Evolutionary conservation across 1,140 invertebrate species (phyloP).

Genomic region (Aphelinus atriplicis): DNA sequence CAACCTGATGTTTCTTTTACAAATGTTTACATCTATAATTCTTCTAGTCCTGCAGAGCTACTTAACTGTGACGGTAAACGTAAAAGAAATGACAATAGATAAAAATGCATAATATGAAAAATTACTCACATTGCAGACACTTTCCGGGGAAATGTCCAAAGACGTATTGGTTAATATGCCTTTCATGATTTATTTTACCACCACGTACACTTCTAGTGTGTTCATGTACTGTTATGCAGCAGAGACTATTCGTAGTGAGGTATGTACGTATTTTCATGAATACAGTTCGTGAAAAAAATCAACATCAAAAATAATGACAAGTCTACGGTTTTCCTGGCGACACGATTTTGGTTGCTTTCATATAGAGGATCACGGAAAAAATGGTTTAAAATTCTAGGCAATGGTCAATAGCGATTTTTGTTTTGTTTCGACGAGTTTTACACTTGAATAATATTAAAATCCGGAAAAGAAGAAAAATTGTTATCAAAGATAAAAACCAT

Average conservation of each 20-base stretch:
- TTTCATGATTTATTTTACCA: slow-evolving; percentile 18
- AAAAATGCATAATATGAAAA: no score
- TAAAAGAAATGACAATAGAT: no score
- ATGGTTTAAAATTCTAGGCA: no score
- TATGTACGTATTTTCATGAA: neutral
- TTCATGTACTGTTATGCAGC: slow-evolving; percentile 27
- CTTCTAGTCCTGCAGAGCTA: slow-evolving; percentile 65
- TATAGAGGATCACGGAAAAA: no score
- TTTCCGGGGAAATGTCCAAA: neutral
- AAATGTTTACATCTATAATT: slow-evolving; percentile 61
- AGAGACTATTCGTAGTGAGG: slow-evolving; percentile 16
- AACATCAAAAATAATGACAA: no score
- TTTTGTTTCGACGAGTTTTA: no score
- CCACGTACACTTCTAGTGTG: neutral
- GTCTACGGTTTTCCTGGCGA: no score
- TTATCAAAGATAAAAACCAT: no score
- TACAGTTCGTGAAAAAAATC: neutral
- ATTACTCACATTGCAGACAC: slow-evolving; percentile 1
- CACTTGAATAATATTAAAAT: no score
- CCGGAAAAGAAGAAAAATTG: no score
- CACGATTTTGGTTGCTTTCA: no score
- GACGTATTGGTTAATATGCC: neutral
- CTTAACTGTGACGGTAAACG: slow-evolving; percentile 56
- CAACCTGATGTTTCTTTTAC: slow-evolving; percentile 57
- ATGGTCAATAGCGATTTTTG: no score